Conservation (phyloP, 1,140 invertebrate genomes). For the Eupeodes corollae region DNA sequence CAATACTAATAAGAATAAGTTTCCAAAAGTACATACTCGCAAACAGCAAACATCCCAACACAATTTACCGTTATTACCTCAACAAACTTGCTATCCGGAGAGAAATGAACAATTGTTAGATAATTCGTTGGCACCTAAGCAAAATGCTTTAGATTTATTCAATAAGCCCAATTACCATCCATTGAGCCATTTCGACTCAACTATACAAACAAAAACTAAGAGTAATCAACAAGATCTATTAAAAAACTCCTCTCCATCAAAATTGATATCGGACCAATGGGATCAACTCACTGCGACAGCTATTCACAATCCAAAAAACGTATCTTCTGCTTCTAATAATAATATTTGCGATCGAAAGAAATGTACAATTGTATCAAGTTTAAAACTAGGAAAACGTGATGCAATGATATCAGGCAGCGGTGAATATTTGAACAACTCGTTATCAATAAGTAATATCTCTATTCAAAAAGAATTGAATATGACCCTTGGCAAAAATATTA, state of each 20-base stretch:
- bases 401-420: constrained; percentile 34
- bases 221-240: constrained; percentile 11
- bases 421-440: not conserved
- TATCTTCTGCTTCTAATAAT: not conserved
- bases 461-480: constrained; percentile 15
- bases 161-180: constrained; percentile 33
- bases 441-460: not conserved
- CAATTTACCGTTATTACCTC: too few species aligned
- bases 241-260: constrained; percentile 5
- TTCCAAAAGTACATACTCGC: too few species aligned
- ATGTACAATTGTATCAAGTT: too few species aligned
- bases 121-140: constrained; percentile 26
- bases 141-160: constrained; percentile 5
- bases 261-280: too few species aligned
- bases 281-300: constrained; percentile 22
- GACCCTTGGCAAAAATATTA: constrained; percentile 8
- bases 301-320: not conserved
- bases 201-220: constrained; percentile 16
- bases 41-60: too few species aligned
- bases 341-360: not conserved
- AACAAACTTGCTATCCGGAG: constrained; percentile 12
- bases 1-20: too few species aligned
- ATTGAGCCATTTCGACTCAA: constrained; percentile 16
- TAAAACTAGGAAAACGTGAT: constrained; percentile 24
- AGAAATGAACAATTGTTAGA: constrained; percentile 18